phyloP scores from a whole-genome alignment of 2,113 vertebrate genomes.

The Cryptoleucopteryx plumbea region DNA sequence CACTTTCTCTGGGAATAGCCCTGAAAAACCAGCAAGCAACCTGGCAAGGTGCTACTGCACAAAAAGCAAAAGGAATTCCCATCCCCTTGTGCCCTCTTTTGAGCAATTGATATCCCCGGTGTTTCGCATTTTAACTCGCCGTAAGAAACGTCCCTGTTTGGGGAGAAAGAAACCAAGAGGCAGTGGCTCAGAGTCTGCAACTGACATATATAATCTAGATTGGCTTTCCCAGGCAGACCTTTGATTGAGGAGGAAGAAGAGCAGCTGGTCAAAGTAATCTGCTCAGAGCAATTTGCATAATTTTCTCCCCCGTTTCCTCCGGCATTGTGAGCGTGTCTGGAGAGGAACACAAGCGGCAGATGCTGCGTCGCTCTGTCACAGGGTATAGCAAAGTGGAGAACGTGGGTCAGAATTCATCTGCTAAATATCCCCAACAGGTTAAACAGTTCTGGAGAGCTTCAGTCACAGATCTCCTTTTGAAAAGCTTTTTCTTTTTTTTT shows the following conservation, averaged over 20 bases:
- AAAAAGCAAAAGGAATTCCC: not conserved
- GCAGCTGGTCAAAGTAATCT: conserved; percentile 76
- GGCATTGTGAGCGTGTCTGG: conserved; percentile 69
- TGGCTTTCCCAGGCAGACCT: conserved; percentile 57
- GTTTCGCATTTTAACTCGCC: not conserved
- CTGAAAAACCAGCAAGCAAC: not conserved
- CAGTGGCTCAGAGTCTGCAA: not conserved
- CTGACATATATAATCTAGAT: conserved; percentile 60
- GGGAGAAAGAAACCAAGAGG: not conserved
- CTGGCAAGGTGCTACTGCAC: not conserved
- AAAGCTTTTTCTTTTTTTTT: not conserved
- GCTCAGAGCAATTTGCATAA: conserved; percentile 72
- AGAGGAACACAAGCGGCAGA: conserved; percentile 68
- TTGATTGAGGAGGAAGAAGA: conserved; percentile 70
- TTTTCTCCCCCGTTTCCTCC: conserved; percentile 69
- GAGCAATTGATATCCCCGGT: not conserved
- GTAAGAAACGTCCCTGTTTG: not conserved
- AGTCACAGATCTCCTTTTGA: conserved; percentile 74
- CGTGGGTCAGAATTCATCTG: conserved; percentile 80
- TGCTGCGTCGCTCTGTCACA: conserved; percentile 58
- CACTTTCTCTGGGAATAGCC: not conserved
- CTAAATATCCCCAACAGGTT: conserved; percentile 78
- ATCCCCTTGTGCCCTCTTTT: not conserved
- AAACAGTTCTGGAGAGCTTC: conserved; percentile 72
- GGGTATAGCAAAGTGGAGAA: conserved; percentile 59